Evolutionary conservation across 1,140 invertebrate genomes (phyloP), one percentile per base, ranked within the genome.

Genomic region (Habropoda laboriosa): DNA sequence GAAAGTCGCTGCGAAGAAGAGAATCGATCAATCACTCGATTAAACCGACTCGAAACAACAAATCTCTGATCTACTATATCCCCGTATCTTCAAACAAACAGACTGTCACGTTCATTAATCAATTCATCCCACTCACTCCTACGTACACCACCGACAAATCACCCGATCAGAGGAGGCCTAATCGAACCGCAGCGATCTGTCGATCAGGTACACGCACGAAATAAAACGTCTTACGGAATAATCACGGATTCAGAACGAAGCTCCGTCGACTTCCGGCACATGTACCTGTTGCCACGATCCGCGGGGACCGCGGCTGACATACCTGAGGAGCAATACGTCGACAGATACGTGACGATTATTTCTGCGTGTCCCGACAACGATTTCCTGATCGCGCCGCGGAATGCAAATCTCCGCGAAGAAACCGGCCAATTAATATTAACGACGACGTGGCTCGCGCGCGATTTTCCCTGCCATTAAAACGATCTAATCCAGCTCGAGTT

Each of bases 281-380:
- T 49, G 57, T 86, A 82, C 76, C 67, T 80, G 76, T 86, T 80
- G 83, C 80, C 49, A 60, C 66, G 60, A 58, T 72, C 58, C 70
- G 30, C 57, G 64, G 42, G 8, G 51, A 42, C 47, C 30, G 53
- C 21, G 63, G n/a, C 83, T 61, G 32, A 83, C 67, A 58, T 74
- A 79, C 53, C 51, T 86, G 75, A 86, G 73, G 51, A 70, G 61
- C 60, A 24, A 71, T 72, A 72, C 72, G 76, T 75, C 80, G 78
- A 55, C 55, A 73, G 40, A 21, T 86, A 86, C 83, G 83, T 86
- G 85, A 86, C 80, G 80, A 86, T 86, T 86, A 86, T 82, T 86
- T 86, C 77, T 82, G 80, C 75, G 76, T 78, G 85, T 64, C 49
- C 64, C 60, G 74, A 77, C 76, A 77, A 82, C 67, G 72, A 83